phyloP scores from a whole-genome alignment of 2,113 vertebrate genomes.

The Poeciliopsis turrubarensis region DNA sequence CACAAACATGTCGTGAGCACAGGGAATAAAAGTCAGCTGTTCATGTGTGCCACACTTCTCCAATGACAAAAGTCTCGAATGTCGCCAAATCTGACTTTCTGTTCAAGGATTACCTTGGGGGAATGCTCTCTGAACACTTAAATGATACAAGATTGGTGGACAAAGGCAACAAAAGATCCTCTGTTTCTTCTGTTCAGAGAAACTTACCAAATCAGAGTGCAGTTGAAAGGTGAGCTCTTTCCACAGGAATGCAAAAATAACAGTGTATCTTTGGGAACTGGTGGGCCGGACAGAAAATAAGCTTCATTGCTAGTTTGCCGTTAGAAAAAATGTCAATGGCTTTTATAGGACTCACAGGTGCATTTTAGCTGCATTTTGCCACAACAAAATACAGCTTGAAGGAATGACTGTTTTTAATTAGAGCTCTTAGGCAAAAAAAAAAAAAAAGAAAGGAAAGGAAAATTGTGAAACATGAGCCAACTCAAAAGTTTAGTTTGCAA shows the following conservation, averaged over 20 bases:
- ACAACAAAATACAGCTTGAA: not conserved
- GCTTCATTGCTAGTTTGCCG: not conserved
- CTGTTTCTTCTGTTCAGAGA: slow-evolving; percentile 33
- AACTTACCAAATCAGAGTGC: slow-evolving; percentile 33
- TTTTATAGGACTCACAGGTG: not conserved
- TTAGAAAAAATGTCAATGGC: not conserved
- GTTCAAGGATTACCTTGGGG: slow-evolving; percentile 23
- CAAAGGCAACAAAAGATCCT: slow-evolving; percentile 48
- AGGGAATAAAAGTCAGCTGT: slow-evolving; percentile 37
- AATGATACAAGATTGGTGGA: slow-evolving; percentile 26
- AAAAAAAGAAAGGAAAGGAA: not conserved
- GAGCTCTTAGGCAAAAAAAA: not conserved
- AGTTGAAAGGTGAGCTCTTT: slow-evolving; percentile 58
- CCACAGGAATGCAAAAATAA: slow-evolving; percentile 66
- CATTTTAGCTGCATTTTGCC: not conserved
- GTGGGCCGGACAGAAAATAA: slow-evolving; percentile 26
- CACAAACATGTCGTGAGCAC: not conserved
- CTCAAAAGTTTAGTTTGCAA: not conserved
- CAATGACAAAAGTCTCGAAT: slow-evolving; percentile 24
- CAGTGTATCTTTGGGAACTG: slow-evolving; percentile 17
- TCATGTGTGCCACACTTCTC: not conserved
- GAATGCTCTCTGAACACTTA: slow-evolving; percentile 32
- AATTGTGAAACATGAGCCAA: not conserved
- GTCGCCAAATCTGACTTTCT: slow-evolving; percentile 22
- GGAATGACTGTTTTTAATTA: not conserved